Conservation (phyloP, 2,797 vertebrate genomes). For the Triplophysa bombifrons region DNA sequence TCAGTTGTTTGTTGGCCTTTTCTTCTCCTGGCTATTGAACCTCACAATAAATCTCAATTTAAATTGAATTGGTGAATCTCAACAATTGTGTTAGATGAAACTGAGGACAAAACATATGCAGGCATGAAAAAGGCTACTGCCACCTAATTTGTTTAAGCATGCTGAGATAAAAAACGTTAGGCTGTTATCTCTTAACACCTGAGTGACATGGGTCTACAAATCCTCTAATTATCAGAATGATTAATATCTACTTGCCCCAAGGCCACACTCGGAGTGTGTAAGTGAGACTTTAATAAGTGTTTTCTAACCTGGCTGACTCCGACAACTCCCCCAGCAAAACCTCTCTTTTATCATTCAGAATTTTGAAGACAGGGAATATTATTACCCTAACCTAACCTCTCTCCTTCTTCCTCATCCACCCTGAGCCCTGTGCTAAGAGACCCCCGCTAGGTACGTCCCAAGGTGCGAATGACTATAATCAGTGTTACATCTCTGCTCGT, state of each 20-base stretch:
- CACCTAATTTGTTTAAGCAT: background rate
- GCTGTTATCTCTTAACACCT: constrained; percentile 61
- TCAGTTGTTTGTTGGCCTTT: background rate
- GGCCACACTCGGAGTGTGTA: constrained; percentile 79
- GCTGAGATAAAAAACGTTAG: constrained; percentile 65
- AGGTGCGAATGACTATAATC: constrained; percentile 20
- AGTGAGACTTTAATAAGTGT: constrained; percentile 81
- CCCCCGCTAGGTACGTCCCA: constrained; percentile 33
- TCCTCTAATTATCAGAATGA: constrained; percentile 79
- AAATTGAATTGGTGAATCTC: background rate
- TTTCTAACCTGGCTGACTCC: constrained; percentile 62
- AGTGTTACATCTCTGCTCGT: constrained; percentile 27
- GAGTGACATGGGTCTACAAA: constrained; percentile 67
- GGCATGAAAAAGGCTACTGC: background rate
- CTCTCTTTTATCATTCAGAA: constrained; percentile 72
- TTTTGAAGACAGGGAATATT: constrained; percentile 21
- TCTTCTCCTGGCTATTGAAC: background rate
- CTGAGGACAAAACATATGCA: background rate
- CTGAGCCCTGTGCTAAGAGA: constrained; percentile 19
- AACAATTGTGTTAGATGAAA: constrained; percentile 6
- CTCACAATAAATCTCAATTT: background rate
- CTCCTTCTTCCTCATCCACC: constrained; percentile 38
- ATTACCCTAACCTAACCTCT: background rate
- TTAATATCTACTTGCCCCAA: constrained; percentile 78
- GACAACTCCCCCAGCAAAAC: constrained; percentile 54